Conservation (phyloP, 64 coral and sea anemone species). For the Stylophora pistillata region DNA sequence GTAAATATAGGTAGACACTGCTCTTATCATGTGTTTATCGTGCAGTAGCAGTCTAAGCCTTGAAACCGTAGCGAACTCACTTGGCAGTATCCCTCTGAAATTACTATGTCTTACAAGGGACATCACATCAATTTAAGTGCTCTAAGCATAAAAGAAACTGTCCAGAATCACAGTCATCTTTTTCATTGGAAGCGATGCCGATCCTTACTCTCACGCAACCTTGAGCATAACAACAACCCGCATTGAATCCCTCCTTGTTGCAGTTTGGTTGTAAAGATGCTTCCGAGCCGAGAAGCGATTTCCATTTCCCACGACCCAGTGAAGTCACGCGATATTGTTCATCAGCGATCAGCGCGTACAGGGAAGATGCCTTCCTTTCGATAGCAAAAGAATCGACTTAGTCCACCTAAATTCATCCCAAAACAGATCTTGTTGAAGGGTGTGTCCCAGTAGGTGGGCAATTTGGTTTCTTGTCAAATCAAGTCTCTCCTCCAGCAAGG, state of each 20-base stretch:
- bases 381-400: not conserved
- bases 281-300: not conserved
- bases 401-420: not conserved
- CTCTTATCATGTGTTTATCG: no score
- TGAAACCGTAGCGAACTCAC: no score
- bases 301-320: not conserved
- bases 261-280: not conserved
- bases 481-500: not conserved
- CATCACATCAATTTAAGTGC: no score
- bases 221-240: not conserved
- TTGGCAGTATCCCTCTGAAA: no score
- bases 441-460: slow-evolving; percentile 2
- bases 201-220: slow-evolving; percentile 1
- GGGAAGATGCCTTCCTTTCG: not conserved
- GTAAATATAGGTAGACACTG: no score
- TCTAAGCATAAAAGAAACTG: no score
- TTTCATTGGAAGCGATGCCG: slow-evolving; percentile 22
- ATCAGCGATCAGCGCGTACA: slow-evolving; percentile 44
- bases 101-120: no score
- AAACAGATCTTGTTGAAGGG: slow-evolving; percentile 4
- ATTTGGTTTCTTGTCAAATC: not conserved
- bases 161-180: not conserved
- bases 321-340: slow-evolving; percentile 2
- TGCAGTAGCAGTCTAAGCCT: no score
- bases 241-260: not conserved